A percentile compares a stretch with the other conserved stretches of the same genome.
Conservation (phyloP, 2,113 vertebrate species). For the Pollachius pollachius region DNA sequence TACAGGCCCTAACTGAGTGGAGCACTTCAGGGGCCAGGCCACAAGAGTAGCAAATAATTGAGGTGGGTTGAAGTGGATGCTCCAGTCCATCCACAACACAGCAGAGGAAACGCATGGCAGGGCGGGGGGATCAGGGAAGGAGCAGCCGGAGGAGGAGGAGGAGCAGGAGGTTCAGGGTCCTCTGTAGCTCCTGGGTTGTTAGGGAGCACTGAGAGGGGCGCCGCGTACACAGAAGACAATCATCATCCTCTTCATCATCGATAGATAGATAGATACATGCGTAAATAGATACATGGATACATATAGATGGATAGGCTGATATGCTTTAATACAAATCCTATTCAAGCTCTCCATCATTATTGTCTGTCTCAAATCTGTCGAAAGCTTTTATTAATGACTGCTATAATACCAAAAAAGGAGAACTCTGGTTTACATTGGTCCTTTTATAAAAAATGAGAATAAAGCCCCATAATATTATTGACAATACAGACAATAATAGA, state of each 20-base stretch:
- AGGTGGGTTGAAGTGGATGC: slow-evolving; percentile 59
- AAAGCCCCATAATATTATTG: too few relatives aligned
- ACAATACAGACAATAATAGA: too few relatives aligned
- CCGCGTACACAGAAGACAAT: slow-evolving; percentile 23
- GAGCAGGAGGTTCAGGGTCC: slow-evolving; percentile 33
- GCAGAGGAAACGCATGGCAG: slow-evolving; percentile 47
- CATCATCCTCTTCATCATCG: slow-evolving; percentile 16
- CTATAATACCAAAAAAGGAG: too few relatives aligned
- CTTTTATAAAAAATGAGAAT: too few relatives aligned
- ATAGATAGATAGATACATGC: too few relatives aligned
- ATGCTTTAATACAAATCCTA: too few relatives aligned
- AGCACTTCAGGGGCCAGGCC: slow-evolving; percentile 68
- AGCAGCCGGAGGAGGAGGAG: slow-evolving; percentile 11
- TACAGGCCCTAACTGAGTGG: slow-evolving; percentile 77
- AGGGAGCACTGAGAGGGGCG: slow-evolving; percentile 56
- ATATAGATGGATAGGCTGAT: too few relatives aligned
- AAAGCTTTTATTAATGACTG: too few relatives aligned
- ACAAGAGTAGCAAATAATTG: slow-evolving; percentile 62
- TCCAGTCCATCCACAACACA: slow-evolving; percentile 57
- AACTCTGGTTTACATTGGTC: too few relatives aligned
- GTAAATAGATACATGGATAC: too few relatives aligned
- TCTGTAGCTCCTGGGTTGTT: slow-evolving; percentile 55
- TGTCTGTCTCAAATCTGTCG: too few relatives aligned
- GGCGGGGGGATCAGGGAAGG: slow-evolving; percentile 34
- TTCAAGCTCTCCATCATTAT: too few relatives aligned